These are phyloP conservation scores for Oncorhynchus kisutch DNA, from an alignment of 2,113 vertebrate species.

Conservation along the genomic window DNA sequence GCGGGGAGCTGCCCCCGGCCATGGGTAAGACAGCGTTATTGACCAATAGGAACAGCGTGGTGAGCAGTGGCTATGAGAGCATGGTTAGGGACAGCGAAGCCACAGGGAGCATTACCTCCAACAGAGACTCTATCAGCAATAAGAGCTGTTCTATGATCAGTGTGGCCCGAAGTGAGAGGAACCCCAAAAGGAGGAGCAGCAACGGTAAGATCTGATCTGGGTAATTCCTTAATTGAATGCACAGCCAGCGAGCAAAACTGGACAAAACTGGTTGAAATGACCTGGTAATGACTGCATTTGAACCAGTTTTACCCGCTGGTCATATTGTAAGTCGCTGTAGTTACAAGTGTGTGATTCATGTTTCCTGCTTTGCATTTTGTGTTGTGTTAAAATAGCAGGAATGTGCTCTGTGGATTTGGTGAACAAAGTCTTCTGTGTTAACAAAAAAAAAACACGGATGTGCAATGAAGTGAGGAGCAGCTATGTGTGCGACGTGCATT, in stretches of 20 bases:
- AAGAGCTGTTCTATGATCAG: constrained; percentile 62
- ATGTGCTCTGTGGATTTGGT: neutral
- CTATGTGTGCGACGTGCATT: neutral
- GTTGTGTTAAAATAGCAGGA: neutral
- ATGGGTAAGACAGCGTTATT: constrained; percentile 96
- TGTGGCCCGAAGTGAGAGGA: constrained; percentile 74
- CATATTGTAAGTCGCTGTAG: neutral
- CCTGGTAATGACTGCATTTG: neutral
- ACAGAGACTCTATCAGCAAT: constrained; percentile 81
- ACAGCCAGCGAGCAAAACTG: neutral
- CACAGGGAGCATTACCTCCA: constrained; percentile 84
- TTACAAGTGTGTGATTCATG: no score
- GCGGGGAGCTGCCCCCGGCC: constrained; percentile 92
- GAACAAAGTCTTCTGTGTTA: neutral
- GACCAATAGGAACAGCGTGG: constrained; percentile 85
- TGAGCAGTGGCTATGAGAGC: constrained; percentile 91
- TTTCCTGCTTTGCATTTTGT: no score
- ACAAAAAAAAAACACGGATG: neutral
- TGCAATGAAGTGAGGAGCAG: neutral
- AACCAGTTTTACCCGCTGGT: no score
- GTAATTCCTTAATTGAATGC: neutral
- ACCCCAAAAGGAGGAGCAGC: constrained; percentile 83
- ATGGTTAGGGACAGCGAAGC: constrained; percentile 92
- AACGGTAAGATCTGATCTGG: constrained; percentile 72
- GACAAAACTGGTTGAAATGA: neutral